These are phyloP conservation scores for Andrena dorsata DNA, from an alignment of 2,888 invertebrate genomes.

Conservation along the genomic window DNA sequence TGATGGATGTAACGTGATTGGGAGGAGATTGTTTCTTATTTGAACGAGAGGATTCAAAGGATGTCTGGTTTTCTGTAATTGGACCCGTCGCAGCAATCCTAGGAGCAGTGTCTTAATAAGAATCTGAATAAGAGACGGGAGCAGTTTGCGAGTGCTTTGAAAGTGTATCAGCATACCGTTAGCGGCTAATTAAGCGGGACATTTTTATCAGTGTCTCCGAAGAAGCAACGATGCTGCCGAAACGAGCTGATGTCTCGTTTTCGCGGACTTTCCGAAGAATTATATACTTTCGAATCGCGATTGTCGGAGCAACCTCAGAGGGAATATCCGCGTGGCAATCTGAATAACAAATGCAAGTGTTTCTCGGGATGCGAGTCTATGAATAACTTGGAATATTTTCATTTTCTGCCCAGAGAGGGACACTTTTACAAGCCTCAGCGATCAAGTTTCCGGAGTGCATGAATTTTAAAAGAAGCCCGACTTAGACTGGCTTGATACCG, in stretches of 20 bases:
- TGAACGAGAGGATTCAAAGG: too few relatives aligned
- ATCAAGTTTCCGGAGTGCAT: background rate
- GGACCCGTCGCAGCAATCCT: background rate
- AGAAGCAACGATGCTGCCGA: too few relatives aligned
- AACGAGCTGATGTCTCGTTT: background rate
- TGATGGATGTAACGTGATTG: background rate
- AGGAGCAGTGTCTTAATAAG: background rate
- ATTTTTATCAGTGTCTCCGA: background rate
- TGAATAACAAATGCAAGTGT: constrained; percentile 3
- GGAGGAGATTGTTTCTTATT: constrained; percentile 1
- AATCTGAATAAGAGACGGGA: background rate
- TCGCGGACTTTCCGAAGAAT: background rate
- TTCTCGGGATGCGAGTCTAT: background rate
- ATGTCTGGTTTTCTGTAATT: too few relatives aligned
- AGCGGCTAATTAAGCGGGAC: background rate
- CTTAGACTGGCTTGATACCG: too few relatives aligned
- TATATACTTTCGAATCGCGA: background rate
- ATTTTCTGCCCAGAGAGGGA: background rate
- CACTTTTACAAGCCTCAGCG: background rate
- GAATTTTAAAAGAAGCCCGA: too few relatives aligned
- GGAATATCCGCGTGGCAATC: background rate
- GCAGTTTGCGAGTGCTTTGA: background rate
- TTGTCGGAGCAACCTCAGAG: background rate
- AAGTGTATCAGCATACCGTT: background rate
- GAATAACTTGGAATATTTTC: background rate